These are phyloP conservation scores for Numenius phaeopus DNA, from an alignment of 2,797 vertebrate species.

Conservation along the genomic window DNA sequence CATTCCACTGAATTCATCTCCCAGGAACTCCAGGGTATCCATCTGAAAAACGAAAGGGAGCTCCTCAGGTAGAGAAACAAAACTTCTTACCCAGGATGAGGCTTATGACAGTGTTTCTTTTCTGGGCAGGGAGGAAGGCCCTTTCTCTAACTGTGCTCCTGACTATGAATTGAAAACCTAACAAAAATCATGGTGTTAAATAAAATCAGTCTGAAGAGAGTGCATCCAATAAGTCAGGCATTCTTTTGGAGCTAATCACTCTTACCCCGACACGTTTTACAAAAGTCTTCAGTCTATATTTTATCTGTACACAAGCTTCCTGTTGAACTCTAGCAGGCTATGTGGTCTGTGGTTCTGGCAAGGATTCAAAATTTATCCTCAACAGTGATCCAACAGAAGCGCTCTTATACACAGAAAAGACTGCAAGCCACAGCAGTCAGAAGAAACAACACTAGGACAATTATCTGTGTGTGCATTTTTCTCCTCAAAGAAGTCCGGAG, in stretches of 20 bases:
- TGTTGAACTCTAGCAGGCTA: slow-evolving; percentile 69
- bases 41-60: slow-evolving; percentile 81
- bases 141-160: neutral
- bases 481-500: neutral
- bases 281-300: slow-evolving; percentile 48
- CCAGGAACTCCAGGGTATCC: slow-evolving; percentile 91
- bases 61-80: slow-evolving; percentile 33
- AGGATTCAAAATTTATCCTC: slow-evolving; percentile 73
- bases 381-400: slow-evolving; percentile 34
- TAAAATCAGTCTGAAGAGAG: neutral
- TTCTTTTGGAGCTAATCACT: neutral
- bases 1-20: slow-evolving; percentile 99
- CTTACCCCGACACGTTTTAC: neutral
- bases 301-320: slow-evolving; percentile 42
- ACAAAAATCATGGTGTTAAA: neutral
- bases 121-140: neutral
- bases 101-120: neutral
- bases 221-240: neutral
- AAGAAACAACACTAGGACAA: slow-evolving; percentile 24
- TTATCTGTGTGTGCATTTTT: slow-evolving; percentile 31
- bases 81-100: neutral
- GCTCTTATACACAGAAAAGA: slow-evolving; percentile 28
- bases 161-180: neutral
- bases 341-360: slow-evolving; percentile 76
- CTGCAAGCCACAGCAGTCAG: slow-evolving; percentile 19